Base-by-base conservation (phyloP, 1,140 invertebrate genomes). In the Aphidius ervi region DNA sequence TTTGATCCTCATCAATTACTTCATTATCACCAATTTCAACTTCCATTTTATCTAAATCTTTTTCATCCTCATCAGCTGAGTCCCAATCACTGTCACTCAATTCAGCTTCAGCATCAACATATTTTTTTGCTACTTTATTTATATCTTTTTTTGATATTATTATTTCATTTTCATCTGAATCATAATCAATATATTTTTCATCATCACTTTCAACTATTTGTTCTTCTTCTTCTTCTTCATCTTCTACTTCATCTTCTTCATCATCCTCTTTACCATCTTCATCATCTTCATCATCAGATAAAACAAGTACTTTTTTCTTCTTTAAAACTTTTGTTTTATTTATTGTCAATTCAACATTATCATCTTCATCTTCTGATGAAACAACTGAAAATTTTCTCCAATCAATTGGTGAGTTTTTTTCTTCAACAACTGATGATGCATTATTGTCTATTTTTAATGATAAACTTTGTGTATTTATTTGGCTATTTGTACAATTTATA, bases 31-130 rank as follows among this genome's bases (percentile, higher is more conserved):
- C 90, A 53, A 83, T 86, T 72, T 93, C 90, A 5, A 82, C 73
- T 70, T 93, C 90, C 67, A 91, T 80, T n/a, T 82, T 77, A 71
- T 93, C 87, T 52, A 90, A 73, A 9, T 80, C 87, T 46, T 80
- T 82, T 68, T 93, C 91, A 67, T 92, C 88, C 72, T 93, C 90
- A 65, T 91, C 89, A 0, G 83, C 89, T 31, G 88, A 90, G 7
- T 84, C 88, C 82, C 85, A 88, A 63, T 93, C 91, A 46, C 88
- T 90, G 69, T 92, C 92, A 7, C 91, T 93, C 9, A 95, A 72
- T 70, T 94, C 92, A 0, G 93, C 93, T 77, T 95, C 93, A 46
- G 87, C 82, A 58, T 95, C 92, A 37, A 94, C 78, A 79, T 93
- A 95, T 40, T 89, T 86, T 52, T 76, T 74, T 0, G 80, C 75